phyloP scores from a whole-genome alignment of 2,797 vertebrate genomes.

The Halcyon leucocephala region DNA sequence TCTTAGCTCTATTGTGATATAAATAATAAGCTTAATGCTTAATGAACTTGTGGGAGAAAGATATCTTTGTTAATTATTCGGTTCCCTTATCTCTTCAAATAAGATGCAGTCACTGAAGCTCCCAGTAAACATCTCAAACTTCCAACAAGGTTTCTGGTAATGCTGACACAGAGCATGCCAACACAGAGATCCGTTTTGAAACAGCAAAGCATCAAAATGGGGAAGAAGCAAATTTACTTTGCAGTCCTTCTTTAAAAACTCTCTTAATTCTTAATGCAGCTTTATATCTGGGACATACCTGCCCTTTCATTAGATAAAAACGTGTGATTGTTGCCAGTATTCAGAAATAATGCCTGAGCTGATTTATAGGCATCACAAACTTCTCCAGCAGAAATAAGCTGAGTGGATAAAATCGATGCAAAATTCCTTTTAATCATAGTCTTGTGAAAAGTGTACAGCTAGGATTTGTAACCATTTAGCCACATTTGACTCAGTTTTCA shows the following conservation, averaged over 20 bases:
- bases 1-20: constrained; percentile 16
- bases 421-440: not conserved
- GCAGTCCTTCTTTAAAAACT: not conserved
- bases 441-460: not conserved
- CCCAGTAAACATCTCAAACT: not conserved
- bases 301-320: not conserved
- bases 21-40: constrained; percentile 43
- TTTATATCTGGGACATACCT: not conserved
- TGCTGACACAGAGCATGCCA: not conserved
- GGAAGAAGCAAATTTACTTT: not conserved
- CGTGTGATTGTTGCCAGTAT: not conserved
- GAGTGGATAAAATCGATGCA: not conserved
- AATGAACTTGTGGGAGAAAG: constrained; percentile 6
- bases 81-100: not conserved
- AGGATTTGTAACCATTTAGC: not conserved
- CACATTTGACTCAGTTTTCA: not conserved
- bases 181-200: not conserved
- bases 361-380: not conserved
- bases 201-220: not conserved
- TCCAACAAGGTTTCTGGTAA: not conserved
- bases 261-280: not conserved
- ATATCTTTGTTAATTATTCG: constrained; percentile 32
- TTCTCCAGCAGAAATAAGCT: not conserved
- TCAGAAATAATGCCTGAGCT: not conserved
- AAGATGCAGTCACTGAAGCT: not conserved